A percentile compares a stretch with the other conserved stretches of the same genome.
These are phyloP conservation scores for Oryzias woworae DNA, from an alignment of 2,113 vertebrate species.

Conservation along the genomic window DNA sequence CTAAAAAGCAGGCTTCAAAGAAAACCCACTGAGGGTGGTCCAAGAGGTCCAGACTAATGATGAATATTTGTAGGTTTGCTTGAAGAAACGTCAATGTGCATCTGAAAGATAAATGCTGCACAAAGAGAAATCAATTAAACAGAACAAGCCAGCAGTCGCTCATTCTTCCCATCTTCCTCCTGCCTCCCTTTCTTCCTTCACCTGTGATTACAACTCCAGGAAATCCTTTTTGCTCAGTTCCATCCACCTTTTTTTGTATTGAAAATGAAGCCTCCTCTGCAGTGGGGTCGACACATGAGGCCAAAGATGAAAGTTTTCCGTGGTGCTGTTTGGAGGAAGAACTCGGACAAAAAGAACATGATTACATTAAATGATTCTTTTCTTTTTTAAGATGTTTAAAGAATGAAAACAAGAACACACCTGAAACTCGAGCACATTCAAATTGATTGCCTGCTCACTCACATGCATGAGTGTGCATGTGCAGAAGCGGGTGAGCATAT, in stretches of 20 bases:
- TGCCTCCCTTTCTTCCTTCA: conserved; percentile 36
- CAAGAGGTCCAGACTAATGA: conserved; percentile 6
- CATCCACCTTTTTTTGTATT: conserved; percentile 13
- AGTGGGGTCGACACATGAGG: not conserved
- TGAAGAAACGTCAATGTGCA: conserved; percentile 41
- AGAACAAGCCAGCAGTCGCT: conserved; percentile 21
- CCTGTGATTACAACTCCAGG: conserved; percentile 43
- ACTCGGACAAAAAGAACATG: conserved; percentile 26
- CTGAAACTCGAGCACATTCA: conserved; percentile 24
- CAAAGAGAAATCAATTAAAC: conserved; percentile 41
- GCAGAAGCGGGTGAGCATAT: conserved; percentile 21
- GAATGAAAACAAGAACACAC: conserved; percentile 46
- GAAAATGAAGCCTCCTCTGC: conserved; percentile 17
- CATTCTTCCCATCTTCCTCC: conserved; percentile 20
- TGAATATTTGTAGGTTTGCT: conserved; percentile 27
- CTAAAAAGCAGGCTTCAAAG: conserved; percentile 8
- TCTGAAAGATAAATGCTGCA: conserved; percentile 43
- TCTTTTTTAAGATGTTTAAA: conserved; percentile 20
- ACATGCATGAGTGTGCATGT: not conserved
- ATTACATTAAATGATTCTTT: conserved; percentile 29
- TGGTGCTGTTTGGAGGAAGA: conserved; percentile 2
- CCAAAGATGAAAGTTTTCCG: conserved; percentile 14
- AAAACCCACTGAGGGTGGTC: conserved; percentile 4
- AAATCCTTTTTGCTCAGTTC: conserved; percentile 28
- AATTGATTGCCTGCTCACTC: conserved; percentile 32